Evolutionary conservation across 35 echinoderm and acorn worm genomes (phyloP), one percentile per base, ranked within the genome.

Genomic region (Patiria miniata): DNA sequence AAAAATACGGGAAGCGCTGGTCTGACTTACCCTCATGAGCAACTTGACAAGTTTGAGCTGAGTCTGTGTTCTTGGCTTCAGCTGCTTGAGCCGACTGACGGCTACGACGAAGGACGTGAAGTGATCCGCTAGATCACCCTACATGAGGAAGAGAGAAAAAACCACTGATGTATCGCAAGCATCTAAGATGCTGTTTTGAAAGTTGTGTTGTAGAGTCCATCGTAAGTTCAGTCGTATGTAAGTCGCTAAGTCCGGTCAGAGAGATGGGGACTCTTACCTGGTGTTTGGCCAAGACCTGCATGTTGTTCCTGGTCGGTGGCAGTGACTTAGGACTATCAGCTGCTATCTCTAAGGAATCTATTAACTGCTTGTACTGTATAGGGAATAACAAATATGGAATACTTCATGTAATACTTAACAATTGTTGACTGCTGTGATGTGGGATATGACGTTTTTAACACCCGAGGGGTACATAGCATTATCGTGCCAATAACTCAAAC

Each of bases 271-370:
- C 12, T 47, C 4, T 29, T 81, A 94, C 92, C 92, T 94, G 92
- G 33, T 89, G 40, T 90, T 94, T 94, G n/a, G 92, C 92, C 8
- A 94, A 44, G 53, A 80, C 39, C 50, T 94, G 92, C 86, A 89
- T 94, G 77, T 94, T 94, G 77, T 83, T 94, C 19, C 92, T 61
- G 16, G 83, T 56, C 4, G 81, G 68, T 53, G 92, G 92, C 9
- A 94, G 78, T 0, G 73, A 39, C 19, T 56, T 59, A 5, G 92
- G 92, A n/a, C 87, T 83, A 17, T 79, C 81, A 38, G 81, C 53
- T 50, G 54, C 82, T 16, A 94, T 94, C 51, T 94, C 92, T 44
- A 94, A 77, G 29, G 87, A 86, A 90, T 94, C 92, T 38, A 94
- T 89, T 61, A 89, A 26, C 37, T 94, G 81, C 87, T 90, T 82